Base-by-base conservation (phyloP, 2,113 vertebrate genomes). In the Pavo muticus region DNA sequence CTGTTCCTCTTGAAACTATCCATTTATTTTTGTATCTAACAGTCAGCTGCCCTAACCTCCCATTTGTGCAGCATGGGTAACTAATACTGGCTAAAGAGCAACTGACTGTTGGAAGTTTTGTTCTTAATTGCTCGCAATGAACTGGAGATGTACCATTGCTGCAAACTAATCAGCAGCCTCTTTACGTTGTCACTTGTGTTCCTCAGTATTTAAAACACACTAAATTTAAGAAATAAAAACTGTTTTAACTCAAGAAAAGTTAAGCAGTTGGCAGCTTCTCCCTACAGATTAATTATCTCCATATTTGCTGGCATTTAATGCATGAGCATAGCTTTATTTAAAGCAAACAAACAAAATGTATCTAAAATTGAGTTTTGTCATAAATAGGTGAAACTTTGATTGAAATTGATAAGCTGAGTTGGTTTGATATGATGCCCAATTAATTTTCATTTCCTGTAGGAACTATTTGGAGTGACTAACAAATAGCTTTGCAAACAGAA, bases 141-240 rank as follows among this genome's bases (percentile, higher is more conserved):
- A 90, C 48, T 88, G 81, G 25, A 74, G 71, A 17, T 44, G 79
- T 89, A 42, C 72, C 59, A 81, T 94, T 57, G 48, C 87, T 88
- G 91, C 63, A 74, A 94, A 94, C 91, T 91, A 96, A 95, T 97
- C 97, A 96, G 52, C 84, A 95, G 67, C 37, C 44, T 84, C 84
- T 94, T 92, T 32, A 84, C 90, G 93, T 86, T n/a, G 57, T 21
- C 57, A n/a, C 57, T 56, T 7, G 6, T 56, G 95, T 94, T 90
- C 93, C 23, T 74, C 84, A 83, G 72, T 87, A 82, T 91, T 95
- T 96, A 96, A 96, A 94, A 90, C 74, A 54, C 50, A 72, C 35
- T 92, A 79, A 90, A 96, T 94, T 70, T 37, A 63, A 96, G 81
- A 56, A 65, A 29, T 63, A 90, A 54, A 63, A 88, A 81, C n/a